Evolutionary conservation across 2,888 invertebrate species (phyloP), one percentile per base, ranked within the genome.

Genomic region (Muschampia plurimacula): DNA sequence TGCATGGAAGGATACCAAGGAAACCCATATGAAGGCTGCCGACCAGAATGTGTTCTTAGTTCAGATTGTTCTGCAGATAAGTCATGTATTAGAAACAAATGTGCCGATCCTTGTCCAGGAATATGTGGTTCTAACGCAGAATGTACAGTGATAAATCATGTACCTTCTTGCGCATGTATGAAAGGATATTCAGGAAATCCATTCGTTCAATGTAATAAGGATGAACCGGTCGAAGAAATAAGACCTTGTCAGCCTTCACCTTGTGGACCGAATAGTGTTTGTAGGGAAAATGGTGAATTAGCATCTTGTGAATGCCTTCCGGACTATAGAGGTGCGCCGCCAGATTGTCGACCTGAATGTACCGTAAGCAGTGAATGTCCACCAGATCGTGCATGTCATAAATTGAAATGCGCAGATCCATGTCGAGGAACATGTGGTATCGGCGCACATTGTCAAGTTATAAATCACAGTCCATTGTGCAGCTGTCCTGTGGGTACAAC

Each of bases 1-100:
- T 98, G 98, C 82, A 95, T 97, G 76, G 95, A 96, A 81, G 97
- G 97, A 79, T 97, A 97, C 84, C 96, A 96, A 84, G 98, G 98
- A 71, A 97, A 98, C 90, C 98, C 98, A 4, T 97, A 97, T 81
- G 97, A 97, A 87, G 97, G 97, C 60, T 98, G 98, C 83, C 95
- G 97, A 77, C 98, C 98, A 1, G 98, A 98, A 92, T 98, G 98
- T 86, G 96, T 98, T 49, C 95, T 97, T 2, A 98, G 97, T 86
- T 96, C 97, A 0, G 98, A 98, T 83, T 98, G 98, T 87, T 95
- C 97, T 46, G 96, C 97, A 2, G 97, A 97, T 83, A 97, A 96
- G 86, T 96, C 98, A 60, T 98, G 98, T 82, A 95, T 97, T 60
- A 95, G 97, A 81, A 97, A 97, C 84, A 98, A 97, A 87, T 98